A percentile compares a stretch with the other conserved stretches of the same genome.
Evolutionary conservation across 2,113 vertebrate species (phyloP).

Genomic region (Thermophis baileyi): DNA sequence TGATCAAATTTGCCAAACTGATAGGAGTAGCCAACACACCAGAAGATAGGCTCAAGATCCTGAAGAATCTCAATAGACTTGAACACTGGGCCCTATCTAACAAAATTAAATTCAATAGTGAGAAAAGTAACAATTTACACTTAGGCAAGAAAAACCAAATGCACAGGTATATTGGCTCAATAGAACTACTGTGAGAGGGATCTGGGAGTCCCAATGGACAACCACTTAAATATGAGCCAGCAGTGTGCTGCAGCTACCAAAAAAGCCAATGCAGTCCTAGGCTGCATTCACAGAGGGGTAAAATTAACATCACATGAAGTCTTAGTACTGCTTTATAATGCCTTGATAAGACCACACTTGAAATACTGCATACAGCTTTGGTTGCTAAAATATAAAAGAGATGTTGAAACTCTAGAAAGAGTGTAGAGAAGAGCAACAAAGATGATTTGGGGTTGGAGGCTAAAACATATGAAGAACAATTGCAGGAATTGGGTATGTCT

Average conservation of each 20-base stretch:
- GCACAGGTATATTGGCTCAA: not conserved
- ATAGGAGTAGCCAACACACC: not conserved
- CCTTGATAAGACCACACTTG: not conserved
- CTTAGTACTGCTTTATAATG: not conserved
- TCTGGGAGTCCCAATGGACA: not conserved
- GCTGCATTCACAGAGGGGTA: not conserved
- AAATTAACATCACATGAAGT: not conserved
- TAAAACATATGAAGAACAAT: not conserved
- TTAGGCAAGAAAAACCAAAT: not conserved
- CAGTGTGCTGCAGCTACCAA: not conserved
- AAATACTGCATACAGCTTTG: not conserved
- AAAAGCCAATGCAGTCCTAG: no score
- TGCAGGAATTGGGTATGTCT: not conserved
- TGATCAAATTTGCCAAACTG: no score
- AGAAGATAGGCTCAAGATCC: not conserved
- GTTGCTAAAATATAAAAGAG: not conserved
- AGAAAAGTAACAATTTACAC: not conserved
- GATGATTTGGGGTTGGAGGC: not conserved
- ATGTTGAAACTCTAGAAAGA: not conserved
- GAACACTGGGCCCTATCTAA: not conserved
- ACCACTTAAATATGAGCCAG: not conserved
- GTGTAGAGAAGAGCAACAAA: not conserved
- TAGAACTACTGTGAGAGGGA: not conserved
- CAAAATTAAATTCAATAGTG: not conserved
- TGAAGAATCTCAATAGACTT: not conserved